Base-by-base conservation (phyloP, 2,888 invertebrate species). In the Polydrusus tereticollis region DNA sequence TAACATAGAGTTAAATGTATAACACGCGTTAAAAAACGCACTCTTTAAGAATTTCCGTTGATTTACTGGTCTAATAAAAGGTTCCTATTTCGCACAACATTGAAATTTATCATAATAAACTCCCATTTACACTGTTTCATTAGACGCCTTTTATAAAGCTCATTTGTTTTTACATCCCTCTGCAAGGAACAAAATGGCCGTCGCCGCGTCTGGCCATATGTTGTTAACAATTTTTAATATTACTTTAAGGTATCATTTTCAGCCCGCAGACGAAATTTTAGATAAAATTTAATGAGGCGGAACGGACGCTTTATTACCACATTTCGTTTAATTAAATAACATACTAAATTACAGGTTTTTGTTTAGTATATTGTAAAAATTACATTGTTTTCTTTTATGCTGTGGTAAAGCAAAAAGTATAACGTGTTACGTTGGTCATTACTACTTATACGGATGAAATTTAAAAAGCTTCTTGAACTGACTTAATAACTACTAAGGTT, bases 221-320 rank as follows among this genome's bases (percentile, higher is more conserved):
- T 69, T 69, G 69, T 69, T 69, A 63, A 69, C 50, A 69, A 69
- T 69, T 69, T 69, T 69, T 69, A 69, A 69, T 69, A 69, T 69
- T 69, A 50, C 64, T 58, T 64, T 43, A 68, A 69, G 69, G 69
- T 20, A 69, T 62, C 69, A 62, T 69, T 69, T 55, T 45, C 62
- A 62, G 62, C 52, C 55, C 52, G 55, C 47, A 43, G 69, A 57
- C 55, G 59, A 63, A 41, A 50, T 69, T 62, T 55, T 43, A 69
- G 69, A 69, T 69, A 69, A 69, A 69, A 62, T 69, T 69, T 62
- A 60, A 68, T 69, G 55, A 38, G 55, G 55, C 59, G 38, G 26
- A 55, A 55, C 52, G 18, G 16, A 55, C 52, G 52, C 16, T 55
- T 55, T 55, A 55, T 55, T 29, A 18, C 10, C 12, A 14, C 41